These are phyloP conservation scores for Prorops nasuta DNA, from an alignment of 1,140 invertebrate species.

Conservation along the genomic window DNA sequence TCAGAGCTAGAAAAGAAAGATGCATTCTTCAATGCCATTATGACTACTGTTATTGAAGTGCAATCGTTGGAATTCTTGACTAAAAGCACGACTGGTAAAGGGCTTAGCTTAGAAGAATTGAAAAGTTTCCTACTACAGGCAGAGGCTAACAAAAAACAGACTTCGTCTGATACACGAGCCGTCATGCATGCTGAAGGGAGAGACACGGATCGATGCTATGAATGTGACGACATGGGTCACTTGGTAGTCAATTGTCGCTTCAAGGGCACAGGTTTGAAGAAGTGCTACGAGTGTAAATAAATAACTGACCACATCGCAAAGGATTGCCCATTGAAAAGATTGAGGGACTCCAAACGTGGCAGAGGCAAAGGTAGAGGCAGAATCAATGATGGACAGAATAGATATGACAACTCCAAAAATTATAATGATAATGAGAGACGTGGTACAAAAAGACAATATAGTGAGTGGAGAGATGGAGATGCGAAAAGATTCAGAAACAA, in stretches of 20 bases:
- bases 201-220: slow-evolving; percentile 6
- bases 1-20: slow-evolving; percentile 23
- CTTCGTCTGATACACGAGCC: not conserved
- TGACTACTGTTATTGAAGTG: slow-evolving; percentile 13
- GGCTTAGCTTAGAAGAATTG: slow-evolving; percentile 17
- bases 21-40: slow-evolving; percentile 21
- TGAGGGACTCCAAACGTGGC: too few species aligned
- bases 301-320: slow-evolving; percentile 1
- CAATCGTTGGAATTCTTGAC: slow-evolving; percentile 15
- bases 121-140: slow-evolving; percentile 19
- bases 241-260: slow-evolving; percentile 4
- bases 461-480: too few species aligned
- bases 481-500: too few species aligned
- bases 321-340: not conserved
- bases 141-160: slow-evolving; percentile 12
- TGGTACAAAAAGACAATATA: too few species aligned
- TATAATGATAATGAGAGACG: too few species aligned
- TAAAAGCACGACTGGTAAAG: slow-evolving; percentile 14
- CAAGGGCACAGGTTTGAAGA: slow-evolving; percentile 3
- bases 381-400: too few species aligned
- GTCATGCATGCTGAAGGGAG: not conserved
- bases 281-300: slow-evolving; percentile 11
- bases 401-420: too few species aligned
- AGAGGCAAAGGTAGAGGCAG: not conserved
- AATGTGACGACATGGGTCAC: slow-evolving; percentile 13